Conservation (phyloP, 1,140 invertebrate genomes). For the Bombyx mandarina region DNA sequence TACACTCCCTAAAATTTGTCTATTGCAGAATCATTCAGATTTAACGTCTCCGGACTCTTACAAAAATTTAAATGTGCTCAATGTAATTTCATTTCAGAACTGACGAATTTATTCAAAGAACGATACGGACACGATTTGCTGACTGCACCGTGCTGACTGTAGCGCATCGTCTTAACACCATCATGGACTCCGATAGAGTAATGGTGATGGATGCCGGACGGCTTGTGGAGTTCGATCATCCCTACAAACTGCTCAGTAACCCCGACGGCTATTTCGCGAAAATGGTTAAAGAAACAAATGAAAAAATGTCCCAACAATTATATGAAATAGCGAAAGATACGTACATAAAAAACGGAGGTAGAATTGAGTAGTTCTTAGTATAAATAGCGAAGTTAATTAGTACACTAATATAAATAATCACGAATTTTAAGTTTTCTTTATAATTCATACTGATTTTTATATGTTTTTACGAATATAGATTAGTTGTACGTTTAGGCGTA, state of each 20-base stretch:
- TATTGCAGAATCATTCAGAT: too few relatives aligned
- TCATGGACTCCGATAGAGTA: constrained; percentile 84
- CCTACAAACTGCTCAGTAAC: constrained; percentile 73
- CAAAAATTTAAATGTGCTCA: not conserved
- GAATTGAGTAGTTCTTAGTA: constrained; percentile 27
- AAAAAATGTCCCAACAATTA: constrained; percentile 61
- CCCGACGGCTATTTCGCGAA: constrained; percentile 75
- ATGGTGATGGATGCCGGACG: constrained; percentile 81
- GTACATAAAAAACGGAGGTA: constrained; percentile 47
- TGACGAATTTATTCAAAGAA: constrained; percentile 75
- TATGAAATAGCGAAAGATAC: constrained; percentile 57
- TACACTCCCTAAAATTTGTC: too few relatives aligned
- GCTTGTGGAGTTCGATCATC: constrained; percentile 74
- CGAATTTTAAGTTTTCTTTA: too few relatives aligned
- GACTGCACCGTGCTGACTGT: constrained; percentile 84
- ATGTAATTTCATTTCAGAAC: constrained; percentile 56
- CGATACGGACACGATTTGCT: constrained; percentile 73
- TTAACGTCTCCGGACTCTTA: not conserved
- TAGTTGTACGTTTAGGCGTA: too few relatives aligned
- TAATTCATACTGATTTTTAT: too few relatives aligned
- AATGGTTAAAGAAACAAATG: constrained; percentile 80
- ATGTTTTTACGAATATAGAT: too few relatives aligned
- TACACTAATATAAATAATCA: too few relatives aligned
- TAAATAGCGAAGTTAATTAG: too few relatives aligned
- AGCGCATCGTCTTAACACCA: constrained; percentile 86